These are phyloP conservation scores for Idaea dimidiata DNA, from an alignment of 2,888 invertebrate species.

Conservation along the genomic window DNA sequence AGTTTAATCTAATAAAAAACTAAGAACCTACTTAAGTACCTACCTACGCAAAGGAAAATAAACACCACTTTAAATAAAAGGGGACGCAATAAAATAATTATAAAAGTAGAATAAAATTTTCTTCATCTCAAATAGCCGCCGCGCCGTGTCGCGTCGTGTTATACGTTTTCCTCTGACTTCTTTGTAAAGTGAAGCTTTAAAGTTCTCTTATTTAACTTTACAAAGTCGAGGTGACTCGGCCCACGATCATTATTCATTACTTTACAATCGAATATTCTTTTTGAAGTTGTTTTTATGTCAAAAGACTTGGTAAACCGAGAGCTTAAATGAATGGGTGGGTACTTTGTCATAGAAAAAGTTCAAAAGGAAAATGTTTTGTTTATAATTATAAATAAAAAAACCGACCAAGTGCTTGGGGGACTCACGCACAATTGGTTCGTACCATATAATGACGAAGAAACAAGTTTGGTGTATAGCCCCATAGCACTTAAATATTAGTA, in stretches of 20 bases:
- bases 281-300: background rate
- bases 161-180: background rate
- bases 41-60: background rate
- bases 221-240: background rate
- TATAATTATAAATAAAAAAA: too few relatives aligned
- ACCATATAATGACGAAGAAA: too few relatives aligned
- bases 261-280: conserved; percentile 1
- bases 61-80: background rate
- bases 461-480: too few relatives aligned
- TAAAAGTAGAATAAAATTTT: background rate
- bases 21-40: background rate
- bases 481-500: too few relatives aligned
- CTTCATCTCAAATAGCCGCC: background rate
- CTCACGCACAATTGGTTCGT: too few relatives aligned
- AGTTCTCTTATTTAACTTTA: background rate
- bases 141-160: background rate
- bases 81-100: background rate
- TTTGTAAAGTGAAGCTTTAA: background rate
- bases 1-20: background rate
- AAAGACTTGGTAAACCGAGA: too few relatives aligned
- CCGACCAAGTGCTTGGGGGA: too few relatives aligned
- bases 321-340: too few relatives aligned
- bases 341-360: too few relatives aligned
- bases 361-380: too few relatives aligned
- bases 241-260: background rate